A percentile compares a stretch with the other conserved stretches of the same genome.
phyloP scores from a whole-genome alignment of 2,888 invertebrate species.

The Xanthorhoe designata region DNA sequence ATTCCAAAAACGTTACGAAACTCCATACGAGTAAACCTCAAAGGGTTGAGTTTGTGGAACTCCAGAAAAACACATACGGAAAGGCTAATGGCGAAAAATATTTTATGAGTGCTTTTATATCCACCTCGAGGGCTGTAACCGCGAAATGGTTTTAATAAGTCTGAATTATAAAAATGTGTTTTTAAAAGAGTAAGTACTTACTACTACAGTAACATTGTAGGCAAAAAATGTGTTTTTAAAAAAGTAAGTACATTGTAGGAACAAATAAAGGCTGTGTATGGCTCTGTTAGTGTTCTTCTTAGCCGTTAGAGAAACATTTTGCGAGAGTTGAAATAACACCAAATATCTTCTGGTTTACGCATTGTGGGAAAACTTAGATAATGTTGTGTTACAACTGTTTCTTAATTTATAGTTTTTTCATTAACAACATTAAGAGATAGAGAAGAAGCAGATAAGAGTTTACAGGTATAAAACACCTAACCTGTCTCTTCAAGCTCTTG shows the following conservation, averaged over 20 bases:
- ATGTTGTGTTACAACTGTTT: too few species aligned
- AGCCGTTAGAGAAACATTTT: not conserved
- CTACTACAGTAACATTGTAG: too few species aligned
- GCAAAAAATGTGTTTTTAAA: not conserved
- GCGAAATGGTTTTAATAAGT: constrained; percentile 3
- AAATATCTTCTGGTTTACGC: too few species aligned
- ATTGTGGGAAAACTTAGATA: too few species aligned
- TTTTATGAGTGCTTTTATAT: constrained; percentile 49
- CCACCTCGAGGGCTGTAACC: constrained; percentile 12
- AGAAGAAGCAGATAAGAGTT: too few species aligned
- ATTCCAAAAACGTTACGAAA: constrained; percentile 41
- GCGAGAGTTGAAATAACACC: too few species aligned
- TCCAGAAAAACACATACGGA: constrained; percentile 44
- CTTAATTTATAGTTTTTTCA: too few species aligned
- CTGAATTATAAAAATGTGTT: not conserved
- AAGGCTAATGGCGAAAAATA: constrained; percentile 44
- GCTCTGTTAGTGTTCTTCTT: not conserved
- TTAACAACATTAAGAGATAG: too few species aligned
- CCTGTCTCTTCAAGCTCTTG: too few species aligned
- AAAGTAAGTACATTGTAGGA: not conserved
- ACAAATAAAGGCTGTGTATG: not conserved
- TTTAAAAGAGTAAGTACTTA: not conserved
- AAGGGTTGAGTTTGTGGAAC: constrained; percentile 45
- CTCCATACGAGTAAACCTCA: constrained; percentile 48
- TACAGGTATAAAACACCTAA: too few species aligned